phyloP scores from a whole-genome alignment of 2,113 vertebrate genomes.

The Hyperoodon ampullatus region DNA sequence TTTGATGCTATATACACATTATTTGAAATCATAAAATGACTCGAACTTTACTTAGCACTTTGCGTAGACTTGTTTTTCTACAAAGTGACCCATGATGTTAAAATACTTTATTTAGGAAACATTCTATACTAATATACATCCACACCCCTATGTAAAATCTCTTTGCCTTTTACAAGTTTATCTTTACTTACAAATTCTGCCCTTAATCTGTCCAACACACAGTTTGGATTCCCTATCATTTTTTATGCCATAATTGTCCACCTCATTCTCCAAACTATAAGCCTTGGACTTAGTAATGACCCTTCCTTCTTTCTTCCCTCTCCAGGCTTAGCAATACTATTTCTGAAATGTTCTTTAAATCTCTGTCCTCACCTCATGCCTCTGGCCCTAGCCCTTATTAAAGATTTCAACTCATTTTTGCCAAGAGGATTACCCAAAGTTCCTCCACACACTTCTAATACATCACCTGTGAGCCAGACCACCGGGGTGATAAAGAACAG shows the following conservation, averaged over 20 bases:
- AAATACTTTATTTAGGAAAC: background rate
- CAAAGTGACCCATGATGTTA: background rate
- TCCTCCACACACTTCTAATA: background rate
- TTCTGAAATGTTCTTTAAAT: background rate
- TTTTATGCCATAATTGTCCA: background rate
- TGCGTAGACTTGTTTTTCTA: background rate
- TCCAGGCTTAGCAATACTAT: background rate
- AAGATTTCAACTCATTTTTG: background rate
- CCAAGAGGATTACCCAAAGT: background rate
- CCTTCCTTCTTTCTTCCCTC: background rate
- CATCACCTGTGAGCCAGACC: background rate
- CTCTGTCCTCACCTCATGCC: background rate
- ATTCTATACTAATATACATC: background rate
- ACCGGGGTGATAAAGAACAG: background rate
- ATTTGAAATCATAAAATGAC: background rate
- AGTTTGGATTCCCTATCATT: background rate
- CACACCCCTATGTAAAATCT: background rate
- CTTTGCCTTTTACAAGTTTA: background rate
- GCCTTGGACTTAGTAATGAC: background rate
- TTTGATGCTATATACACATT: background rate
- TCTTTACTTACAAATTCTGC: background rate
- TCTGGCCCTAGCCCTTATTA: background rate
- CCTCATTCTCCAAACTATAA: background rate
- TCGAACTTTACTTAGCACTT: background rate
- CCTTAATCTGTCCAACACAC: background rate